phyloP scores from a whole-genome alignment of 2,797 vertebrate genomes.

The Malacoraja senta region DNA sequence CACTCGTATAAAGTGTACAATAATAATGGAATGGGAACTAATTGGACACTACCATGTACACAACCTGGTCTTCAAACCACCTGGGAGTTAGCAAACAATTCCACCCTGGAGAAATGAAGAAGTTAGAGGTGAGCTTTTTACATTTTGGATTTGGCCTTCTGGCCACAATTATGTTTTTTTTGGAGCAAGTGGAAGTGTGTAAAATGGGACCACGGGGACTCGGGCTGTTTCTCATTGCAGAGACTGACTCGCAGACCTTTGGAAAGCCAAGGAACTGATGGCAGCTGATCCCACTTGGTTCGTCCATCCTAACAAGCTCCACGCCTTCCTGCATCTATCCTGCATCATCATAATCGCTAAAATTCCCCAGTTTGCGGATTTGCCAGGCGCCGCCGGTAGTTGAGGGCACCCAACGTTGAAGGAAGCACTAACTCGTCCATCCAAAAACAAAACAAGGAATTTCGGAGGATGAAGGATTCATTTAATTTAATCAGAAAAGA shows the following conservation, averaged over 20 bases:
- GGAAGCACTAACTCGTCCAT: conserved; percentile 8
- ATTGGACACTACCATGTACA: neutral
- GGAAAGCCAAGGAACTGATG: neutral
- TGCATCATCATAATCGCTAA: neutral
- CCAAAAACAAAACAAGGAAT: neutral
- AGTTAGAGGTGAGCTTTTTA: conserved; percentile 18
- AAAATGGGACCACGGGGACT: neutral
- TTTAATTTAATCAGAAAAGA: conserved; percentile 17
- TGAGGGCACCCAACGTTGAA: neutral
- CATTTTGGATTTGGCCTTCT: neutral
- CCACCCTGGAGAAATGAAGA: neutral
- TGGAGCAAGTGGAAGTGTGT: neutral
- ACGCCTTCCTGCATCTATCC: neutral
- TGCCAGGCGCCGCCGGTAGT: neutral
- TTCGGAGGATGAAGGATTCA: conserved; percentile 24
- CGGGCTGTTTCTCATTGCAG: neutral
- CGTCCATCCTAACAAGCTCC: neutral
- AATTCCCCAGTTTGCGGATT: neutral
- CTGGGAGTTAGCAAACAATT: neutral
- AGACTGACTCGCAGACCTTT: conserved; percentile 8
- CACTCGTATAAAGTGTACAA: neutral
- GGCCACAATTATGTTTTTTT: neutral
- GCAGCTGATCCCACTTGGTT: neutral
- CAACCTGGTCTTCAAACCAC: neutral
- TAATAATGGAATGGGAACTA: neutral